Evolutionary conservation across 2,888 invertebrate species (phyloP).

Genomic region (Apotomis turbidana): DNA sequence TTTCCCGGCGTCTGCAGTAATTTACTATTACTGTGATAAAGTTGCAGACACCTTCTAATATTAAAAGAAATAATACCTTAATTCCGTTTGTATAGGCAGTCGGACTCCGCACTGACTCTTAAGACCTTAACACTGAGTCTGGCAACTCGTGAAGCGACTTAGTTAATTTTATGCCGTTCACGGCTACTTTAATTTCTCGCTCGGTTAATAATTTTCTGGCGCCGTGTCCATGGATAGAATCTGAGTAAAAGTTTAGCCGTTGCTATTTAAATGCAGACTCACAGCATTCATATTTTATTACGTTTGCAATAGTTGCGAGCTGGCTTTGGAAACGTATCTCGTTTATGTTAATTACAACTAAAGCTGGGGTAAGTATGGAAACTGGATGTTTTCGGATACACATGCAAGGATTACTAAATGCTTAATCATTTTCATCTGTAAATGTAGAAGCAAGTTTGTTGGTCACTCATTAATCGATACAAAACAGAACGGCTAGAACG

Average conservation of each 20-base stretch:
- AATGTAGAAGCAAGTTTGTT: too few species aligned
- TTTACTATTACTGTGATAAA: too few species aligned
- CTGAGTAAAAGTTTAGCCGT: slow-evolving; percentile 63
- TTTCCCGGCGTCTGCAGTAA: too few species aligned
- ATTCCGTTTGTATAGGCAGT: not conserved
- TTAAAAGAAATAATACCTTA: too few species aligned
- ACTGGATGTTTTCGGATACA: not conserved
- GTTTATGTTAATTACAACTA: slow-evolving; percentile 7
- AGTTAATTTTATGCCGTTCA: slow-evolving; percentile 80
- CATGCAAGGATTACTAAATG: not conserved
- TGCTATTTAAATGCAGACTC: slow-evolving; percentile 66
- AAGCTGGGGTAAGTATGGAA: not conserved
- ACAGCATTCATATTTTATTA: slow-evolving; percentile 54
- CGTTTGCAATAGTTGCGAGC: slow-evolving; percentile 45
- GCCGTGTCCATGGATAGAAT: slow-evolving; percentile 65
- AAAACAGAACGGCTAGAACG: too few species aligned
- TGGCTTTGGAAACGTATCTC: slow-evolving; percentile 14
- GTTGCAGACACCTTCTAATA: too few species aligned
- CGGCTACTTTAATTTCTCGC: slow-evolving; percentile 79
- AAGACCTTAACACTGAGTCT: slow-evolving; percentile 55
- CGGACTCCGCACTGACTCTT: not conserved
- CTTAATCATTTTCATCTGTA: too few species aligned
- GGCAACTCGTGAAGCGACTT: slow-evolving; percentile 59
- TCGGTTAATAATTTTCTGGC: slow-evolving; percentile 77
- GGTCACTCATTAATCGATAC: too few species aligned